phyloP scores from a whole-genome alignment of 2,888 invertebrate genomes.

The Seladonia tumulorum region DNA sequence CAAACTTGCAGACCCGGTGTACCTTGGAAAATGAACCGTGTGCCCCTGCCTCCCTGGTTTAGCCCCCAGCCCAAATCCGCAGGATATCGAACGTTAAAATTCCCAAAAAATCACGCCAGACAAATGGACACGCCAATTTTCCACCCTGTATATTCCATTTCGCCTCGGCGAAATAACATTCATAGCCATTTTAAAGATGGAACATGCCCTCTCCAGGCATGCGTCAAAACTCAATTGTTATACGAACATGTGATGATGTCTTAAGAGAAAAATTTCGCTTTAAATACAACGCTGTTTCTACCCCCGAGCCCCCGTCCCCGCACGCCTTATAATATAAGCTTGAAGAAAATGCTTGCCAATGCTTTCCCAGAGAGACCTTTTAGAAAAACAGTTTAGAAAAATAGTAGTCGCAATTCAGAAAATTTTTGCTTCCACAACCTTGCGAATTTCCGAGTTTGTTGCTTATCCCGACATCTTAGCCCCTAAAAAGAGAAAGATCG shows the following conservation, averaged over 20 bases:
- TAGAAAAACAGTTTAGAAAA: background rate
- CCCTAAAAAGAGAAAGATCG: no score
- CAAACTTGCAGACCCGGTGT: constrained; percentile 3
- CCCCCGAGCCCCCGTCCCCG: background rate
- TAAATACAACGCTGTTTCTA: constrained; percentile 1
- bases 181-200: background rate
- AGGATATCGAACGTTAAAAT: background rate
- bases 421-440: background rate
- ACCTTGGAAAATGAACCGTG: background rate
- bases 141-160: constrained; percentile 2
- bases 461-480: background rate
- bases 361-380: background rate
- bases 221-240: background rate
- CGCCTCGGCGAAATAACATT: background rate
- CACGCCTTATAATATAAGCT: background rate
- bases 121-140: background rate
- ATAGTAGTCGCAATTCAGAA: background rate
- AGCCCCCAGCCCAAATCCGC: background rate
- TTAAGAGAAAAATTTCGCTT: background rate
- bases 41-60: background rate
- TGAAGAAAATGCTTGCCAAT: background rate
- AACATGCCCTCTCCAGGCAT: background rate
- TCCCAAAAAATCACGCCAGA: background rate
- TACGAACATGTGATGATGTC: background rate
- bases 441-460: background rate